These are phyloP conservation scores for Sesamia inferens DNA, from an alignment of 2,888 invertebrate species.

Conservation along the genomic window DNA sequence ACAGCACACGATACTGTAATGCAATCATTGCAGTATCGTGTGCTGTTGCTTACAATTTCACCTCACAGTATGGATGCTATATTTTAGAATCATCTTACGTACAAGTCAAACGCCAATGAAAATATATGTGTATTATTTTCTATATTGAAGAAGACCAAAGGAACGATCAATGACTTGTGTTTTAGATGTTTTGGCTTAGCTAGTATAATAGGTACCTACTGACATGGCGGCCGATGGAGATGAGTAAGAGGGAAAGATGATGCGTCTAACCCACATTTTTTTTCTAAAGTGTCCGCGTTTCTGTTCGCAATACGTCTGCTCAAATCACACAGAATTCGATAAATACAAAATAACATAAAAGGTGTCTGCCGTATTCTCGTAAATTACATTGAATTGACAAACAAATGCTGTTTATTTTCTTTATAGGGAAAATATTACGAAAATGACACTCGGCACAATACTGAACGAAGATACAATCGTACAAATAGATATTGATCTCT, in stretches of 20 bases:
- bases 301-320: neutral
- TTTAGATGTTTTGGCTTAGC: neutral
- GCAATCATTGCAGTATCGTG: neutral
- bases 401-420: conserved; percentile 39
- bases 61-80: neutral
- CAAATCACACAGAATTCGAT: conserved; percentile 27
- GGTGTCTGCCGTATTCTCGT: conserved; percentile 8
- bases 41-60: neutral
- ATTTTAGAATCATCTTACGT: neutral
- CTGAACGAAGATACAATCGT: conserved; percentile 24
- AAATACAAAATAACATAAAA: conserved; percentile 18
- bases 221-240: neutral
- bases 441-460: conserved; percentile 33
- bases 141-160: neutral
- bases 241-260: neutral
- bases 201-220: too few species aligned
- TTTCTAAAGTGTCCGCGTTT: neutral
- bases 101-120: neutral
- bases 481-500: conserved; percentile 27
- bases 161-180: neutral
- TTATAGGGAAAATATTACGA: conserved; percentile 32
- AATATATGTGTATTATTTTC: neutral
- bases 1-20: too few species aligned
- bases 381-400: conserved; percentile 43
- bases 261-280: neutral